Percentiles rank a stretch among this genome's conserved stretches.
Evolutionary conservation across 2,113 vertebrate species (phyloP).

Genomic region (Haemorhous mexicanus): DNA sequence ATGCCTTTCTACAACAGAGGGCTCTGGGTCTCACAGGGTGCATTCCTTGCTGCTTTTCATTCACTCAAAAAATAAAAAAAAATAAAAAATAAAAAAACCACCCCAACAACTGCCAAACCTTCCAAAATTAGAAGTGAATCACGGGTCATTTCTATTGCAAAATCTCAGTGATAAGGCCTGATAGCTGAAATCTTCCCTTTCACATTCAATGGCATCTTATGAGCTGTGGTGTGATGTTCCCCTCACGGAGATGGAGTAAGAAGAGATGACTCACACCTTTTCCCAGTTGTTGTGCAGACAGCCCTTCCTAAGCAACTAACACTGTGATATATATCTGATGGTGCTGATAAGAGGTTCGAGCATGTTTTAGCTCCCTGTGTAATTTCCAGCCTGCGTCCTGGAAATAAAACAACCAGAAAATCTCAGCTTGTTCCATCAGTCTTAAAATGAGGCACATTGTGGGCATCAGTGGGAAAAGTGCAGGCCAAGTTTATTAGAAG

Average conservation of each 20-base stretch:
- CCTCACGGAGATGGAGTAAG: neutral
- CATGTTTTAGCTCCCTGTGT: neutral
- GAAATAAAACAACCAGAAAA: neutral
- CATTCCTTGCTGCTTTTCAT: neutral
- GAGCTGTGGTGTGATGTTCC: conserved; percentile 46
- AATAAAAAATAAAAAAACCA: neutral
- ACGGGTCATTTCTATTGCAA: conserved; percentile 30
- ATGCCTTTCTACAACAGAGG: neutral
- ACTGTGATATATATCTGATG: conserved; percentile 23
- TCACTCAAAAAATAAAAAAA: neutral
- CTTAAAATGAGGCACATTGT: neutral
- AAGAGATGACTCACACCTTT: conserved; percentile 21
- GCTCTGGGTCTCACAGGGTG: neutral
- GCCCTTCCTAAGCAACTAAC: neutral
- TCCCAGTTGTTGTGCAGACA: neutral
- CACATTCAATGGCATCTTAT: neutral
- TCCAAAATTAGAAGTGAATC: conserved; percentile 41
- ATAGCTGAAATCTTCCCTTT: neutral
- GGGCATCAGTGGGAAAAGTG: neutral
- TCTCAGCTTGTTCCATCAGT: neutral
- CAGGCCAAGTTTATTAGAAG: neutral
- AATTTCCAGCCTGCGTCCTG: neutral
- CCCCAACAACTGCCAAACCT: neutral
- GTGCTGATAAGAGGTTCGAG: neutral
- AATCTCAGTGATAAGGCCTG: neutral